Base-by-base conservation (phyloP, 2,797 vertebrate genomes). In the Schizothorax lantsangensis region DNA sequence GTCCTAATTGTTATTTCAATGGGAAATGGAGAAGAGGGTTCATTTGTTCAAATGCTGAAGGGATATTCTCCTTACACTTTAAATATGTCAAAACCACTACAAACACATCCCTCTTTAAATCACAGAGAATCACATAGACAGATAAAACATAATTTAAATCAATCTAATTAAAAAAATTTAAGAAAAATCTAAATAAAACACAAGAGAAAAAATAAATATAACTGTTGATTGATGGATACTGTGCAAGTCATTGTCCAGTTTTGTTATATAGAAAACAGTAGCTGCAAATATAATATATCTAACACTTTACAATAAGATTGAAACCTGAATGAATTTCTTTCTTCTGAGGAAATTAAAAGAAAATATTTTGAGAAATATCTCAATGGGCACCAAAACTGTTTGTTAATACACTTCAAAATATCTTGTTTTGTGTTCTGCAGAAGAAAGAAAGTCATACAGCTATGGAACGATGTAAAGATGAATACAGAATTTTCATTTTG, bases 1-100 rank as follows among this genome's bases (percentile, higher is more conserved):
- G 84, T 72, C 84, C 73, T 88, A 90, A 90, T 90, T 90, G 88
- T 88, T 86, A 89, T 88, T 88, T 91, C 81, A 88, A 72, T 52
- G 45, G 84, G 64, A 79, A 87, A 87, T 30, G 30, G 66, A 74
- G 83, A 83, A 62, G 40, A 81, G 64, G 75, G n/a, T 52, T 84
- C n/a, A 40, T 62, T 80, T 78, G 75, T 52, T 52, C 40, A 38
- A 88, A 84, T 23, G 64, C 69, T 79, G 30, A 43, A 68, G 8
- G 21, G 57, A 77, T 15, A 26, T 40, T 52, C 19, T 40, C 47
- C 38, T 83, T 45, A 8, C 17, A 77, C 14, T 47, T n/a, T 26
- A 38, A 64, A 66, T 17, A 47, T 64, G 26, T 23, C 52, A 30
- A 36, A 73, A 33, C 40, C 30, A n/a, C 40, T 26, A 7, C 11